Evolutionary conservation across 2,113 vertebrate species (phyloP), one percentile per base, ranked within the genome.

Genomic region (Callionymus lyra): DNA sequence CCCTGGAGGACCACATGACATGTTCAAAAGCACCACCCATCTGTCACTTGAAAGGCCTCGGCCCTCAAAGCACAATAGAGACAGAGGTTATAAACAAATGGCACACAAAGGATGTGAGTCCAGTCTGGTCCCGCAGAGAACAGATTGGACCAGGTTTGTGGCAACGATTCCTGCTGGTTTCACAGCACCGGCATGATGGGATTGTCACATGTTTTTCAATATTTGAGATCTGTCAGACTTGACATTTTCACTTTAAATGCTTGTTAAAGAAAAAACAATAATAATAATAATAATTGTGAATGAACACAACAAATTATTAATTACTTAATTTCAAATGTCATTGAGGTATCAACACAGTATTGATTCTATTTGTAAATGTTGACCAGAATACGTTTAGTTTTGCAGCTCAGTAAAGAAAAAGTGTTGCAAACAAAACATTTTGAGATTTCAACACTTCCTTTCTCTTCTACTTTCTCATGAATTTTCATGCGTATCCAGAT

Each of bases 41-140:
- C 77, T 84, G 81, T 63, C 47, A 72, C 80, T 77, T 82, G 74
- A 84, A 86, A 83, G 74, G 53, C 11, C 3, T 27, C 27, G 2
- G 15, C 41, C 63, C 62, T 76, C 55, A 63, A 67, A 79, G 64
- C 61, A 64, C 55, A 38, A 54, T 34, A 38, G 50, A 68, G 56
- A 56, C 44, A 38, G 49, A 59, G 65, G 57, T 54, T 51, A 35
- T 56, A 67, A 79, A 79, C 74, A 81, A 81, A 70, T 69, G 76
- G 66, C 38, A n/a, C 12, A 60, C 64, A 69, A 61, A 67, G 57
- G 70, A 77, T 12, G 55, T 31, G 39, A 58, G 54, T 67, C 69
- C 50, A 38, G 50, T 58, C 59, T 48, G 12, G 45, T 42, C 35
- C 37, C 47, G 38, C 19, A 36, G 39, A 44, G 34, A 46, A 40